Evolutionary conservation across 1,140 invertebrate genomes (phyloP).

Genomic region (Holotrichia oblita): DNA sequence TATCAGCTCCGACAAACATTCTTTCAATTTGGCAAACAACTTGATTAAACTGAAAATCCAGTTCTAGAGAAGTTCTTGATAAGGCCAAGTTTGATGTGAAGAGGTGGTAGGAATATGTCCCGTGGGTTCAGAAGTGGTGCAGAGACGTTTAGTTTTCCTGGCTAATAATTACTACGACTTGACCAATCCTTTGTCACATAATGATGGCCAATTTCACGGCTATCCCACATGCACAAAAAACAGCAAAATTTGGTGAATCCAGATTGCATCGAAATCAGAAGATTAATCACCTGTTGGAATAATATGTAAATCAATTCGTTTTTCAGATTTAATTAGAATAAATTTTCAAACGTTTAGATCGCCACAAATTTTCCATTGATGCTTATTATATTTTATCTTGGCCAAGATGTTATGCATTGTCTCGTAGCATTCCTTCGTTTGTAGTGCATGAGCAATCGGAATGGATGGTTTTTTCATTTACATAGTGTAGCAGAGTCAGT

Average conservation of each 20-base stretch:
- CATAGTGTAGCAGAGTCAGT: constrained; percentile 32
- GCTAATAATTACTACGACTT: background rate
- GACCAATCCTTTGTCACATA: constrained; percentile 2
- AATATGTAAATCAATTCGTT: constrained; percentile 32
- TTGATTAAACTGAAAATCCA: background rate
- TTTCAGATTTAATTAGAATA: constrained; percentile 20
- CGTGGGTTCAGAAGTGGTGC: background rate
- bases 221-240: constrained; percentile 18
- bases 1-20: too few species aligned
- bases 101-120: background rate
- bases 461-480: constrained; percentile 34
- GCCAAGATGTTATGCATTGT: constrained; percentile 26
- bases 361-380: constrained; percentile 25
- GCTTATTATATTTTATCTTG: constrained; percentile 31
- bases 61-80: constrained; percentile 7
- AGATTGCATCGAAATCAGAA: constrained; percentile 2
- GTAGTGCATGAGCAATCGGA: constrained; percentile 31
- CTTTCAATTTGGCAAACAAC: background rate
- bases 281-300: background rate
- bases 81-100: constrained; percentile 23
- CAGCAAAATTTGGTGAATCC: constrained; percentile 16
- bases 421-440: constrained; percentile 36
- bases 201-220: constrained; percentile 2
- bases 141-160: background rate
- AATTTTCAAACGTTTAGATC: constrained; percentile 38